phyloP scores from a whole-genome alignment of 2,113 vertebrate genomes.

The Tyrannus savana region DNA sequence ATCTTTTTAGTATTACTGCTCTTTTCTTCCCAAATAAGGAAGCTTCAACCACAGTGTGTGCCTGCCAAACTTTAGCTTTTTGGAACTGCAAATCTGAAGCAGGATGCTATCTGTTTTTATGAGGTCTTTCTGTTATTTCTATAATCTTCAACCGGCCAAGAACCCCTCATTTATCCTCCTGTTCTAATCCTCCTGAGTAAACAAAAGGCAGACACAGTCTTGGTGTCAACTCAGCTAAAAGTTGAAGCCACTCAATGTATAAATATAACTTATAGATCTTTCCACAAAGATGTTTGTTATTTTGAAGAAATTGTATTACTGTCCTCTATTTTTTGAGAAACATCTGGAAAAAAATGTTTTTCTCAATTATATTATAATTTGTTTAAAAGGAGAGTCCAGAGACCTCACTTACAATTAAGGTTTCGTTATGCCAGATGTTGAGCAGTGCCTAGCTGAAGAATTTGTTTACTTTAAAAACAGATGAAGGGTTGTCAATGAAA shows the following conservation, averaged over 20 bases:
- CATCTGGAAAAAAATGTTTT: background rate
- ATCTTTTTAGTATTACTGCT: constrained; percentile 28
- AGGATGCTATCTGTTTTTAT: constrained; percentile 62
- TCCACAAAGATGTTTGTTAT: no score
- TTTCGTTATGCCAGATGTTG: background rate
- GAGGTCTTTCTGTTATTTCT: constrained; percentile 67
- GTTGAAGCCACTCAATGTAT: background rate
- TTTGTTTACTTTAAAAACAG: background rate
- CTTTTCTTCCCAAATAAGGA: constrained; percentile 73
- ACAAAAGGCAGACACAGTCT: background rate
- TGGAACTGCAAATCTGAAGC: constrained; percentile 43
- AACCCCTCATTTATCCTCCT: constrained; percentile 40
- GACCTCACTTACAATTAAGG: background rate
- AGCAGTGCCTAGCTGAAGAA: background rate
- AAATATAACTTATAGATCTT: background rate
- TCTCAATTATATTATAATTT: background rate
- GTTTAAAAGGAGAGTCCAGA: background rate
- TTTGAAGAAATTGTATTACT: background rate
- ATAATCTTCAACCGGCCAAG: constrained; percentile 50
- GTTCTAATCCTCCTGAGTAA: constrained; percentile 52
- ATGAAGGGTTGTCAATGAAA: background rate
- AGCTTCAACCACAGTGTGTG: background rate
- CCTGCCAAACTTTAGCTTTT: constrained; percentile 59
- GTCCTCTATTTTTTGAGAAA: background rate
- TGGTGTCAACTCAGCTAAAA: constrained; percentile 14